Percentiles rank a stretch among this genome's conserved stretches.
Evolutionary conservation across 2,888 invertebrate genomes (phyloP).

Genomic region (Lamellibrachia columna): DNA sequence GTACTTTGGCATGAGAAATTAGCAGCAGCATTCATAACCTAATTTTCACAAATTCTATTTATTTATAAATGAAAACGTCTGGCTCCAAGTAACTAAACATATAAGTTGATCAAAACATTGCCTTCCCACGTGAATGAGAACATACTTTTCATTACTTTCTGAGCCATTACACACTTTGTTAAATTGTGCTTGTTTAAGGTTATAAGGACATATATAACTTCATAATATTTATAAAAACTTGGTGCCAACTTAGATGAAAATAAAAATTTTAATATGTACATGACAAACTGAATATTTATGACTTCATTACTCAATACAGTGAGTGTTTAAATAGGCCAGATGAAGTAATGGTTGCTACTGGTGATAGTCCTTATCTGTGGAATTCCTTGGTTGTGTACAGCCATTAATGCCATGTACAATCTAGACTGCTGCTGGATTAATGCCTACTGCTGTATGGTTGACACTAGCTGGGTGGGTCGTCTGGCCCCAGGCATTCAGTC

Average conservation of each 20-base stretch:
- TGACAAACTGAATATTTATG: neutral
- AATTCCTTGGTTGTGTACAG: neutral
- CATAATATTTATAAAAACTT: neutral
- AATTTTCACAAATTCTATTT: neutral
- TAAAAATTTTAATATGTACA: neutral
- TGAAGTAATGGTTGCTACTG: neutral
- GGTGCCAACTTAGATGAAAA: neutral
- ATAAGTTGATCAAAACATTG: neutral
- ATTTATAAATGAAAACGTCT: neutral
- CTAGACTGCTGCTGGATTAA: neutral
- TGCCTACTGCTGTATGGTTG: neutral
- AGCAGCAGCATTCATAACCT: neutral
- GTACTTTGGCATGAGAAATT: neutral
- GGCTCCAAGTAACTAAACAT: neutral
- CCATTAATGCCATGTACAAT: neutral
- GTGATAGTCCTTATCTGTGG: neutral
- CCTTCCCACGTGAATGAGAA: neutral
- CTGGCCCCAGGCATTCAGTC: neutral
- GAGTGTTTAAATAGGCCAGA: neutral
- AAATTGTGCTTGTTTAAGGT: neutral
- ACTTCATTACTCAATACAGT: neutral
- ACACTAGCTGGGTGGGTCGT: neutral
- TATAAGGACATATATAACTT: neutral
- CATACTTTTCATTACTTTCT: neutral
- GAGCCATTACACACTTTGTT: neutral